These are phyloP conservation scores for Trichechus manatus DNA, from an alignment of 2,113 vertebrate species.

Conservation along the genomic window DNA sequence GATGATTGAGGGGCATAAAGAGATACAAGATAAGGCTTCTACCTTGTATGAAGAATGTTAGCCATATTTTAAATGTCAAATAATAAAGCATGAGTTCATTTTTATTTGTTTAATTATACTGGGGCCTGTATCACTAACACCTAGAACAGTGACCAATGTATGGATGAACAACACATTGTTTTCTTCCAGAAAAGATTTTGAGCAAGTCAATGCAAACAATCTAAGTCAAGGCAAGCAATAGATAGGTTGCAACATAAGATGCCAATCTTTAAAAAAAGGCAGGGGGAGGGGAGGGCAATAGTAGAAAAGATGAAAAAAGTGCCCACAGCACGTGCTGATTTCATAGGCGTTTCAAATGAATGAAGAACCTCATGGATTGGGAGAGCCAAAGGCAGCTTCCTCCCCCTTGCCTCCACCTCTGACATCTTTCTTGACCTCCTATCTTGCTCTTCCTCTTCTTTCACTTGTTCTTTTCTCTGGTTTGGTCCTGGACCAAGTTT, in stretches of 20 bases:
- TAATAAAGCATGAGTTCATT: fast-evolving
- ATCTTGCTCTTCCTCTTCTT: no score
- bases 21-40: neutral
- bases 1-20: neutral
- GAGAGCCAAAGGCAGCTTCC: no score
- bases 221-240: no score
- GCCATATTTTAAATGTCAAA: neutral
- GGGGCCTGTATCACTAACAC: no score
- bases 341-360: neutral
- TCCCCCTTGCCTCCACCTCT: neutral
- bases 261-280: neutral
- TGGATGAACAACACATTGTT: fast-evolving
- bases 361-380: fast-evolving
- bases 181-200: neutral
- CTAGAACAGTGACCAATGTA: neutral
- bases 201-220: no score
- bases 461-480: fast-evolving
- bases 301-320: no score
- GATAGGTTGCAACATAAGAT: no score
- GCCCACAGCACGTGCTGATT: neutral
- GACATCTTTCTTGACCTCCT: neutral
- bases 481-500: fast-evolving
- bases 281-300: neutral
- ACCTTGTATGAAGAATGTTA: neutral
- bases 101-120: neutral